These are phyloP conservation scores for Rhinolophus ferrumequinum DNA, from an alignment of 2,113 vertebrate species.

Conservation along the genomic window DNA sequence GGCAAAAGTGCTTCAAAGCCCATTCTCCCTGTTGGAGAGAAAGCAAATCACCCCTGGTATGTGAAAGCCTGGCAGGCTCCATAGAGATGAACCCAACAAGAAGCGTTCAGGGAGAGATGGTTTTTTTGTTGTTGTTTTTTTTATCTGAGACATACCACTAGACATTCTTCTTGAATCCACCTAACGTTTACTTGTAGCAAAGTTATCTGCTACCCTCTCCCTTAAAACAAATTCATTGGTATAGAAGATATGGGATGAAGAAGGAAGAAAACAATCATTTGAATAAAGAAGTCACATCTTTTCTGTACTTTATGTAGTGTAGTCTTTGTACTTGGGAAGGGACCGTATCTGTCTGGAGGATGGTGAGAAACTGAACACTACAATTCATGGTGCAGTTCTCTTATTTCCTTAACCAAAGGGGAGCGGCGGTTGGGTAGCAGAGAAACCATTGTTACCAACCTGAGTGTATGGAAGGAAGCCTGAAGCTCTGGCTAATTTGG, in stretches of 20 bases:
- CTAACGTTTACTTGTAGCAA: not conserved
- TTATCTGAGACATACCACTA: not conserved
- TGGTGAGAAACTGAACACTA: not conserved
- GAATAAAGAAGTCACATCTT: slow-evolving; percentile 6
- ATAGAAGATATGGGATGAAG: slow-evolving; percentile 9
- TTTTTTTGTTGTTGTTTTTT: not conserved
- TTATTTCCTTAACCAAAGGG: not conserved
- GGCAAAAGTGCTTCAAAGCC: slow-evolving; percentile 17
- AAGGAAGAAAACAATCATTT: not conserved
- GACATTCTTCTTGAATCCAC: not conserved
- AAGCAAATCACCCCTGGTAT: not conserved
- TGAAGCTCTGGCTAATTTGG: not conserved
- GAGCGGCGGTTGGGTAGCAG: not conserved
- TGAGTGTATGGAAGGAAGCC: not conserved
- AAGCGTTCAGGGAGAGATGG: not conserved
- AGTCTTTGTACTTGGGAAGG: not conserved
- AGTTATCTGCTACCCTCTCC: not conserved
- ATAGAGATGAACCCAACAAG: not conserved
- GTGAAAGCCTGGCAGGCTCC: not conserved
- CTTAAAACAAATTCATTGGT: not conserved
- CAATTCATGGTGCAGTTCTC: not conserved
- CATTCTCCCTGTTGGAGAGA: slow-evolving; percentile 49
- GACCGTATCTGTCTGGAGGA: not conserved
- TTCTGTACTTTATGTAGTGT: not conserved
- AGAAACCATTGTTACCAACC: not conserved